Evolutionary conservation across 1,140 invertebrate species (phyloP), one percentile per base, ranked within the genome.

Genomic region (Heliothis virescens): DNA sequence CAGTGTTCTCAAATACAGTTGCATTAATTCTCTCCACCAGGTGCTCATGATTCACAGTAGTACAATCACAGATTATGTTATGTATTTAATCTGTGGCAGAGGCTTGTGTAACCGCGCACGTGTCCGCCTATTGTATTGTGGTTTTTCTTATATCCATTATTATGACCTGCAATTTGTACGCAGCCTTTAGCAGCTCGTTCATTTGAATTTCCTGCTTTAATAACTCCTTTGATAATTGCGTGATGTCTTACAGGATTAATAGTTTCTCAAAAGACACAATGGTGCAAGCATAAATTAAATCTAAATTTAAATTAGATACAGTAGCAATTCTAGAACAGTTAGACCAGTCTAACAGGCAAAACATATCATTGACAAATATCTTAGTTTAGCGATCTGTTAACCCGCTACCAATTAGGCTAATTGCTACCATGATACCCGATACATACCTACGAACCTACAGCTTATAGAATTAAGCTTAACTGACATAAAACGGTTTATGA

Each of bases 331-430:
- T 48, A 57, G 34, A 57, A 74, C 53, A 57, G n/a, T 34, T 15
- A 57, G 34, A 48, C 69, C 72, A 47, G 57, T 47, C 41, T 21
- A 60, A 60, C 72, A 10, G 48, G 34, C 72, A 41, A 41, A 41
- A 74, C 72, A 59, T 74, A 74, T 74, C 72, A 60, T 48, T 60
- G 57, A 74, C 72, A 62, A 69, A 74, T 74, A 74, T 74, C 72
- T 74, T 48, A 74, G 41, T 55, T 15, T 57, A 60, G 41, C 55
- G 57, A 74, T 74, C 72, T 74, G 34, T 60, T 60, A 62, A 60
- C 55, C 34, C 34, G 65, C 16, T 69, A 26, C 72, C 72, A 74
- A 74, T 74, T 74, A 74, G 53, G 60, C 48, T 48, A 48, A 74
- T 48, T 60, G 57, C 55, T 62, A 41, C 55, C 60, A 41, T 60